A percentile compares a stretch with the other conserved stretches of the same genome.
These are phyloP conservation scores for Amphiprion percula DNA, from an alignment of 2,113 vertebrate species.

Conservation along the genomic window DNA sequence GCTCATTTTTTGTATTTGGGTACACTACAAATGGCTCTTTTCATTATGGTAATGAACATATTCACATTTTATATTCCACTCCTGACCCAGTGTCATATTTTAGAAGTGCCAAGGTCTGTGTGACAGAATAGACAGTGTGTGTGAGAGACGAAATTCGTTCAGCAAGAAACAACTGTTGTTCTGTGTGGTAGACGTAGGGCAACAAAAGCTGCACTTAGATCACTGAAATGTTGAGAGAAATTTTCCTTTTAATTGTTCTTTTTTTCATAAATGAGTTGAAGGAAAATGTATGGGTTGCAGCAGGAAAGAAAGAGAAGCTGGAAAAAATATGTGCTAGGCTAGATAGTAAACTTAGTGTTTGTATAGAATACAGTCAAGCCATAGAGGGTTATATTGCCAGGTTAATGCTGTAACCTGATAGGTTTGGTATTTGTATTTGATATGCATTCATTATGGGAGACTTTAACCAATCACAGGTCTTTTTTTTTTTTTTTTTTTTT, in stretches of 20 bases:
- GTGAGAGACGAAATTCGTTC: not conserved
- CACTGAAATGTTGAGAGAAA: slow-evolving; percentile 33
- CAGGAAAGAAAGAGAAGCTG: slow-evolving; percentile 4
- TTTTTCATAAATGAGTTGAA: slow-evolving; percentile 18
- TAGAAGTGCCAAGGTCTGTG: slow-evolving; percentile 21
- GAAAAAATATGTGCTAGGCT: not conserved
- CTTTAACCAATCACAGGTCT: not conserved
- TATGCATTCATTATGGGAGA: not conserved
- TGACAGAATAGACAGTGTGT: slow-evolving; percentile 25
- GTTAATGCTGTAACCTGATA: not conserved
- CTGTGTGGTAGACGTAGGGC: not conserved
- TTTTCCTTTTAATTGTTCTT: not conserved
- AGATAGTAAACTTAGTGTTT: not conserved
- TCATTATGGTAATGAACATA: slow-evolving; percentile 15
- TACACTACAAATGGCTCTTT: slow-evolving; percentile 7
- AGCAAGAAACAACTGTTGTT: not conserved
- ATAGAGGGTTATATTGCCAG: not conserved
- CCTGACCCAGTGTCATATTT: slow-evolving; percentile 1
- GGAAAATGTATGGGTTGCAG: not conserved
- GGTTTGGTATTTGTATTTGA: slow-evolving; percentile 2
- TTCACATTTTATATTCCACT: slow-evolving; percentile 17
- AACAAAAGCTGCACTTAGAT: not conserved
- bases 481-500: not conserved
- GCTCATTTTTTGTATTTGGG: not conserved
- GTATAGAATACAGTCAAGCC: not conserved